Percentiles rank a stretch among this genome's conserved stretches.
Conservation (phyloP, 2,797 vertebrate genomes). For the Pempheris klunzingeri region DNA sequence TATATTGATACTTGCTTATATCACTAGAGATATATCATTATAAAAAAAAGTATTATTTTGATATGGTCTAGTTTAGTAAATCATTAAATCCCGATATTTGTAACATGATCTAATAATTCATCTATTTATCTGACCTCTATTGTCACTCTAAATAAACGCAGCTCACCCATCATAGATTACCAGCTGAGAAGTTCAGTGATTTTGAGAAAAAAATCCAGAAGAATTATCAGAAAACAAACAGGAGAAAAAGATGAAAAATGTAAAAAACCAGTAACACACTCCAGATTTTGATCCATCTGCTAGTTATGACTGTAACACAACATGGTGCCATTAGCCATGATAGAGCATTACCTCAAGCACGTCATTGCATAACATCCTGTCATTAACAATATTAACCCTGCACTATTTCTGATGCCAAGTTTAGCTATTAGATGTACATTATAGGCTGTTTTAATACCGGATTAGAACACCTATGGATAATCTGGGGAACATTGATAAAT, state of each 20-base stretch:
- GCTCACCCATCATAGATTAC: no score
- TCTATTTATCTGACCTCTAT: not conserved
- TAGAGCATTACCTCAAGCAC: not conserved
- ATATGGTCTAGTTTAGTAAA: not conserved
- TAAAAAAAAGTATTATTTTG: not conserved
- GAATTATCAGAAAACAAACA: not conserved
- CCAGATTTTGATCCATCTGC: slow-evolving; percentile 6
- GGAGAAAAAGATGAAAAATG: not conserved
- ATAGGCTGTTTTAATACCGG: not conserved
- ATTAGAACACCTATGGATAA: not conserved
- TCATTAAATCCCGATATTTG: not conserved
- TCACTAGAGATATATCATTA: not conserved
- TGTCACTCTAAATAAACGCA: not conserved
- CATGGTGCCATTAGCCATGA: not conserved
- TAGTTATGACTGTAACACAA: not conserved
- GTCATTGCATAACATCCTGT: not conserved
- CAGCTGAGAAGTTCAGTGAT: no score
- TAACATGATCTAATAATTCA: not conserved
- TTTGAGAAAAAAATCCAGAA: not conserved
- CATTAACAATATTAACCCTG: not conserved
- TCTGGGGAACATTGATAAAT: not conserved
- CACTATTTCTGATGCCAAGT: not conserved
- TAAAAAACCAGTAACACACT: not conserved
- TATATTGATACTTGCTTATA: not conserved
- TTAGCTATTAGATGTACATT: not conserved